phyloP scores from a whole-genome alignment of 2,888 invertebrate species.

The Heteromurus nitidus region DNA sequence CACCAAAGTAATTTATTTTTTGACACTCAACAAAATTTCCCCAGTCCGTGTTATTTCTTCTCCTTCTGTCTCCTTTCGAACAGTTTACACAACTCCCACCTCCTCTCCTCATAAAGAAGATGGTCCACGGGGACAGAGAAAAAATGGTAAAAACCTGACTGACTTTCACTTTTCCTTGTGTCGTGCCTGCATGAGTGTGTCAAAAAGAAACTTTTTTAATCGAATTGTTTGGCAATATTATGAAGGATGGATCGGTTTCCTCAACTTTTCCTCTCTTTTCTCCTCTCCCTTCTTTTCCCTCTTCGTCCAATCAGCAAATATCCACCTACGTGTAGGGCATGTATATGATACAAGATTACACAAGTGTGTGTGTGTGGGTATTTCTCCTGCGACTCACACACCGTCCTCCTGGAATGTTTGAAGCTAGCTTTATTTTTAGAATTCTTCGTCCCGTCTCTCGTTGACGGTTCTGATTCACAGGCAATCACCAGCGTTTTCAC shows the following conservation, averaged over 20 bases:
- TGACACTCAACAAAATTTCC: conserved; percentile 35
- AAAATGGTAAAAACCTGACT: conserved; percentile 4
- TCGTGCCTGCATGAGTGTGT: not conserved
- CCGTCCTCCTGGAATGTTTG: too few relatives aligned
- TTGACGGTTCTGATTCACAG: not conserved
- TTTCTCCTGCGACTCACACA: too few relatives aligned
- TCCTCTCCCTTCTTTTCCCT: not conserved
- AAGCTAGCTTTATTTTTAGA: conserved; percentile 17
- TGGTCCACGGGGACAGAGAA: conserved; percentile 9
- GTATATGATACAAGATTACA: not conserved
- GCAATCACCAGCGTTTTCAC: conserved; percentile 11
- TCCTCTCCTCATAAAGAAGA: too few relatives aligned
- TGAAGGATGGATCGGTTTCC: conserved; percentile 39
- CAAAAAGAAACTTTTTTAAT: conserved; percentile 45
- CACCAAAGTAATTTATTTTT: conserved; percentile 52
- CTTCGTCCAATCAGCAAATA: conserved; percentile 12
- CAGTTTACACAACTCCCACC: not conserved
- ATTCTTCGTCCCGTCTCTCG: not conserved
- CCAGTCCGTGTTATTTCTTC: too few relatives aligned
- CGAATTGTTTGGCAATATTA: conserved; percentile 56
- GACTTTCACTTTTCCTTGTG: conserved; percentile 24
- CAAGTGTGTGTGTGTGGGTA: too few relatives aligned
- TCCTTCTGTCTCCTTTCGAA: not conserved
- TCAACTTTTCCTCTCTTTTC: not conserved
- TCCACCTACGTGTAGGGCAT: too few relatives aligned